Percentiles rank a stretch among this genome's conserved stretches.
phyloP scores from a whole-genome alignment of 2,797 vertebrate genomes.

The Pogonophryne albipinna region DNA sequence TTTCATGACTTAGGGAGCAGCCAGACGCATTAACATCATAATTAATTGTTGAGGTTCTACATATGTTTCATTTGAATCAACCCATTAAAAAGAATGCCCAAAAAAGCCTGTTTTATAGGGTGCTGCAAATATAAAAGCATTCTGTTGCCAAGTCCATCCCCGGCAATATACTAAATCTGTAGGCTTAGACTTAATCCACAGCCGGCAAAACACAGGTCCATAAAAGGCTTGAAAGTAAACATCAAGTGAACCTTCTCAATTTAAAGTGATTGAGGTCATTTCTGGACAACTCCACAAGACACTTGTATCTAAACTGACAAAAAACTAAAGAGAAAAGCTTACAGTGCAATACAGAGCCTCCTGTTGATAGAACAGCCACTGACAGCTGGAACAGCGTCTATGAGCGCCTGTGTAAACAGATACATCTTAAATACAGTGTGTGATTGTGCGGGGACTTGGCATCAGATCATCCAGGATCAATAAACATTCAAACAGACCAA shows the following conservation, averaged over 20 bases:
- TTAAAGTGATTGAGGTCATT: constrained; percentile 21
- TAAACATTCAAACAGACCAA: constrained; percentile 19
- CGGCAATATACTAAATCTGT: constrained; percentile 24
- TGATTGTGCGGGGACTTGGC: neutral
- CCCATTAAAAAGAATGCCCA: neutral
- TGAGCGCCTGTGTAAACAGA: constrained; percentile 1
- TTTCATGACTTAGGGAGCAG: constrained; percentile 11
- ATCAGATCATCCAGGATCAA: constrained; percentile 15
- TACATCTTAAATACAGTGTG: constrained; percentile 9
- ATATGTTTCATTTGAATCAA: neutral
- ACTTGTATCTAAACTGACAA: neutral
- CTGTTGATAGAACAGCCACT: neutral
- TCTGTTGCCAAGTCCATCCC: constrained; percentile 14
- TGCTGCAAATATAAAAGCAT: constrained; percentile 20
- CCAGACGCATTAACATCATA: no score
- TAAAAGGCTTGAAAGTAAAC: constrained; percentile 46
- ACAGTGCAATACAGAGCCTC: neutral
- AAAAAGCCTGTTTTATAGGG: neutral
- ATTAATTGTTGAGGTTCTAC: neutral
- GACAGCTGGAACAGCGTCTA: constrained; percentile 1
- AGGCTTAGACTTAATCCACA: constrained; percentile 58
- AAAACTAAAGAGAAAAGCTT: neutral
- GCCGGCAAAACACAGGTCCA: constrained; percentile 18
- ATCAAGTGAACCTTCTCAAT: constrained; percentile 14
- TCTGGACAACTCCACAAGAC: neutral